Evolutionary conservation across 2,888 invertebrate genomes (phyloP), one percentile per base, ranked within the genome.

Genomic region (Apoderus coryli): DNA sequence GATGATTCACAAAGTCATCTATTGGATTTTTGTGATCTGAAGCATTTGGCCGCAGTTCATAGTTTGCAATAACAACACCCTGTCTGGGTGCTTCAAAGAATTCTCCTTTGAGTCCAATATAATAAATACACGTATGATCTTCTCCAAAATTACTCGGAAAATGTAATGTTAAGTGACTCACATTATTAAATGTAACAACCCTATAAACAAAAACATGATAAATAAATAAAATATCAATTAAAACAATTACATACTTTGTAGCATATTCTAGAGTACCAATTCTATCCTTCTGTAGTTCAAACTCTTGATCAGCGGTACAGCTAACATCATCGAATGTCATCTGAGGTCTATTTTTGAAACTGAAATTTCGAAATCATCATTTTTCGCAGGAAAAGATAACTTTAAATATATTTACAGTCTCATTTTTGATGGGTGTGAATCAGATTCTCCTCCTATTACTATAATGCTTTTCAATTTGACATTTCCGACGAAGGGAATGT

Each of bases 401-500:
- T n/a, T n/a, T n/a, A n/a, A n/a, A n/a, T 10, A 12, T 27, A 69
- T 77, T 72, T 63, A 95, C 85, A 96, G 52, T 65, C 81, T 75
- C 60, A 96, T 71, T 57, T 72, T 75, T 13, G 76, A 69, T 10
- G 96, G 96, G 64, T 90, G 88, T 11, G 73, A 64, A 37, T 77
- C 76, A 40, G 81, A 76, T 52, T 89, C 80, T 39, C 85, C 86
- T n/a, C 95, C 95, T 43, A 81, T 69, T 30, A 98, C 63, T 44
- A 86, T 82, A 23, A 98, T 72, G 6, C 95, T 95, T 62, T 93
- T 93, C 28, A 98, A 61, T 58, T 95, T 95, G 2, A 98, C 70
- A 63, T 85, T 86, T 16, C 92, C 93, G 19, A 89, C 88, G 54
- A 98, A 98, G 14, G 95, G 95, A 49, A 96, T 86, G 55, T 93